These are phyloP conservation scores for Drosophila nr. fundita DNA, from an alignment of 2,888 invertebrate genomes.

Conservation along the genomic window DNA sequence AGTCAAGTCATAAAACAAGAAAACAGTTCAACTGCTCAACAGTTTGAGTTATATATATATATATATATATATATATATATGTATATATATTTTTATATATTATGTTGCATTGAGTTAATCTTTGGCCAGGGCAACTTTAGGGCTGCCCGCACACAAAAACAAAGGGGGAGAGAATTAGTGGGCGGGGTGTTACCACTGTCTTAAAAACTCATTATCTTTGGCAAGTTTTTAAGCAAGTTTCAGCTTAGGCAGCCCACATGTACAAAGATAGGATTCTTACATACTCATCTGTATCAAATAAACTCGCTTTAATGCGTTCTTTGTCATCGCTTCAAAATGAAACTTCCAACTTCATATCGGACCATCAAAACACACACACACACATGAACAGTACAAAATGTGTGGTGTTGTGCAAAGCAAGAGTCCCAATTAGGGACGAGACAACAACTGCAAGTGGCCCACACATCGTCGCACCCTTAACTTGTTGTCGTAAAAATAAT, in stretches of 20 bases:
- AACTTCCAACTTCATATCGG: constrained; percentile 71
- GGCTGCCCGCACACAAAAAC: constrained; percentile 12
- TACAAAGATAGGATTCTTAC: background rate
- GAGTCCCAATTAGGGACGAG: constrained; percentile 68
- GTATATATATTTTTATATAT: constrained; percentile 45
- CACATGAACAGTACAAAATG: constrained; percentile 42
- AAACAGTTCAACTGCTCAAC: constrained; percentile 56
- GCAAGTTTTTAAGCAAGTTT: constrained; percentile 72
- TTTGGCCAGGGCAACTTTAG: constrained; percentile 37
- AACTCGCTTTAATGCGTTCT: constrained; percentile 64
- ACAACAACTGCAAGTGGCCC: constrained; percentile 68
- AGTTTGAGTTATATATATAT: constrained; percentile 42
- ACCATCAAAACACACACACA: constrained; percentile 62
- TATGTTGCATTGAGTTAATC: constrained; percentile 60
- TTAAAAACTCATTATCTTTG: constrained; percentile 79
- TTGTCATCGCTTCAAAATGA: constrained; percentile 30
- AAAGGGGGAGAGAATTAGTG: background rate
- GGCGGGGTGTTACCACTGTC: constrained; percentile 55
- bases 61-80: constrained; percentile 41
- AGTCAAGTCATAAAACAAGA: constrained; percentile 67
- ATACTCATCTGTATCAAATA: constrained; percentile 71
- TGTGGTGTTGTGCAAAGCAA: constrained; percentile 49
- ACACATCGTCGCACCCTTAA: constrained; percentile 69
- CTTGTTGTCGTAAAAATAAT: constrained; percentile 81
- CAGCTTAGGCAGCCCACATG: constrained; percentile 58